Conservation (phyloP, 1,140 invertebrate genomes). For the Pteromalus puparum region DNA sequence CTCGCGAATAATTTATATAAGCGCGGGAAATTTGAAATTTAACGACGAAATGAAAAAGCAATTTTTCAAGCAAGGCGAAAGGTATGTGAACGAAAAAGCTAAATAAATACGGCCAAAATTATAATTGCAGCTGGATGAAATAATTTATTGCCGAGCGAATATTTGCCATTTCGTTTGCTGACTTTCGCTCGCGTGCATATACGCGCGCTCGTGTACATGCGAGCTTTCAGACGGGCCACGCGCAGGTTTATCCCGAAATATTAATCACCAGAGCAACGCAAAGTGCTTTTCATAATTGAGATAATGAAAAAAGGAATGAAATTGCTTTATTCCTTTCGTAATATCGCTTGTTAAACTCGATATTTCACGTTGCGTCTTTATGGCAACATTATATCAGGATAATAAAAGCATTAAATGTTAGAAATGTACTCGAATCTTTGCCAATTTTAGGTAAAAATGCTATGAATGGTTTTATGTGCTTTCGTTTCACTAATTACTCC, state of each 20-base stretch:
- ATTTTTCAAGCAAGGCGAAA: constrained; percentile 31
- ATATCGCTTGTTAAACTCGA: neutral
- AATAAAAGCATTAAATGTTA: no score
- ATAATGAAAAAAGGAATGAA: constrained; percentile 7
- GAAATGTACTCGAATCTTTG: no score
- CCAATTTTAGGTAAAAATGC: no score
- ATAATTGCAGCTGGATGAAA: constrained; percentile 9
- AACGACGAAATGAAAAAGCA: constrained; percentile 10
- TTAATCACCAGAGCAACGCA: neutral
- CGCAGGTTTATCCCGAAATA: constrained; percentile 12
- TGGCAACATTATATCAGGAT: neutral
- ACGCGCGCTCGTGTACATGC: neutral
- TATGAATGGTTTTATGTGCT: no score
- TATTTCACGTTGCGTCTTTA: neutral
- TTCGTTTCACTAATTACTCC: no score
- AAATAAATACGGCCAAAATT: neutral
- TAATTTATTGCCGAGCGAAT: constrained; percentile 15
- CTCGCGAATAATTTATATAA: neutral
- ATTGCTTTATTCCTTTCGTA: neutral
- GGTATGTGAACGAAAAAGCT: neutral
- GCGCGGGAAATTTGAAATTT: neutral
- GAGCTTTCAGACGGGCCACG: neutral
- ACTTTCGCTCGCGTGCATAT: neutral
- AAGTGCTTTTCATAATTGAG: neutral
- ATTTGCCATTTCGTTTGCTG: neutral